Percentiles rank a stretch among this genome's conserved stretches.
Evolutionary conservation across 2,797 vertebrate species (phyloP).

Genomic region (Cynopterus sphinx): DNA sequence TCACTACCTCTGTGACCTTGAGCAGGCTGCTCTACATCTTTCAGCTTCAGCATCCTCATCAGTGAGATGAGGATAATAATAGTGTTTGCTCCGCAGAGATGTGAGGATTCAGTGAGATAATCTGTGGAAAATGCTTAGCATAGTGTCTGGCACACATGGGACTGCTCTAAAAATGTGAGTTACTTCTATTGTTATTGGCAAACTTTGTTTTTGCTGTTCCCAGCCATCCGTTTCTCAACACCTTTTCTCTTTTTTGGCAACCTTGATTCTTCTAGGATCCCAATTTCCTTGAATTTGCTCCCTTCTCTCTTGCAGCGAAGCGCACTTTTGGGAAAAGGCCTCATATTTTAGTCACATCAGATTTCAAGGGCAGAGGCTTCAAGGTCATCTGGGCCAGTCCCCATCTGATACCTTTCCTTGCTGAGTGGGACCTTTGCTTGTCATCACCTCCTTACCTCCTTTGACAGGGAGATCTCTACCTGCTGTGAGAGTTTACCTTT

Average conservation of each 20-base stretch:
- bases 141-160: conserved; percentile 16
- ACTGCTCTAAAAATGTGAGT: conserved; percentile 20
- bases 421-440: neutral
- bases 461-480: neutral
- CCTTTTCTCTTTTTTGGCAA: neutral
- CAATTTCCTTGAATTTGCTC: neutral
- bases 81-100: neutral
- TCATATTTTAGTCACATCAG: neutral
- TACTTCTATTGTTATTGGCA: conserved; percentile 61
- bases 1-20: neutral
- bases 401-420: neutral
- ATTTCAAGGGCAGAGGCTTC: neutral
- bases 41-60: neutral
- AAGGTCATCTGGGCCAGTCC: neutral
- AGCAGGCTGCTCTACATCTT: neutral
- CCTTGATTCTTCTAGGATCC: neutral
- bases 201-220: conserved; percentile 49
- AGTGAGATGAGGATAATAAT: neutral
- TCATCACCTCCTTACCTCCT: neutral
- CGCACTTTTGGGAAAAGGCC: neutral
- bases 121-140: conserved; percentile 13
- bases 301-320: neutral
- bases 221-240: neutral
- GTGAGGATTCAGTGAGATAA: neutral
- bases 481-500: neutral